Conservation (phyloP, 2,888 invertebrate species). For the Phlogophora meticulosa region DNA sequence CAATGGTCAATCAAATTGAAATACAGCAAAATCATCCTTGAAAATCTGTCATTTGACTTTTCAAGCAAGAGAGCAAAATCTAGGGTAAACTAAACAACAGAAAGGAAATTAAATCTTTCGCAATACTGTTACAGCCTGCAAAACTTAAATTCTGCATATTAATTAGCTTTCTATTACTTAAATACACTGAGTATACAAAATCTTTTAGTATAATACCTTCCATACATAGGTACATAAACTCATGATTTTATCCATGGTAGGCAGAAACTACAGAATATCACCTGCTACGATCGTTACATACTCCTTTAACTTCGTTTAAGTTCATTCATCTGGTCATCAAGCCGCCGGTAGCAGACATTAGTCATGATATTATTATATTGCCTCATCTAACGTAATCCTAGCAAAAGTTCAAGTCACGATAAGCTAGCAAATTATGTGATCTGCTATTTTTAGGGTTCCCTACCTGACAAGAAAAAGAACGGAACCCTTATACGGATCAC, state of each 20-base stretch:
- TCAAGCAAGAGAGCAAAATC: neutral
- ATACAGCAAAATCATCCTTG: neutral
- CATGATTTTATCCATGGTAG: too few species aligned
- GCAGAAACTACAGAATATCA: too few species aligned
- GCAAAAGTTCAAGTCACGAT: constrained; percentile 23
- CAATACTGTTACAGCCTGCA: neutral
- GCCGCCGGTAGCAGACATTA: neutral
- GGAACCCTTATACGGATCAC: too few species aligned
- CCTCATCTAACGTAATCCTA: constrained; percentile 13
- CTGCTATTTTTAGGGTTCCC: neutral
- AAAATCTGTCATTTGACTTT: neutral
- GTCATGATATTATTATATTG: constrained; percentile 18
- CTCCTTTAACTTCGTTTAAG: too few species aligned
- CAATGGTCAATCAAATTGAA: neutral
- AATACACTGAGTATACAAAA: neutral
- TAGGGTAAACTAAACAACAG: neutral
- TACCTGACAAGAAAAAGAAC: too few species aligned
- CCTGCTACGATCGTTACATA: too few species aligned
- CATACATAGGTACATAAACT: too few species aligned
- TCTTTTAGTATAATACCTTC: neutral
- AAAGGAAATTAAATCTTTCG: neutral
- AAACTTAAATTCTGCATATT: neutral
- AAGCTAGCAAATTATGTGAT: neutral
- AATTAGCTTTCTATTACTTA: neutral
- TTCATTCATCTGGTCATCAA: too few species aligned